Evolutionary conservation across 1,140 invertebrate species (phyloP).

Genomic region (Ips typographus): DNA sequence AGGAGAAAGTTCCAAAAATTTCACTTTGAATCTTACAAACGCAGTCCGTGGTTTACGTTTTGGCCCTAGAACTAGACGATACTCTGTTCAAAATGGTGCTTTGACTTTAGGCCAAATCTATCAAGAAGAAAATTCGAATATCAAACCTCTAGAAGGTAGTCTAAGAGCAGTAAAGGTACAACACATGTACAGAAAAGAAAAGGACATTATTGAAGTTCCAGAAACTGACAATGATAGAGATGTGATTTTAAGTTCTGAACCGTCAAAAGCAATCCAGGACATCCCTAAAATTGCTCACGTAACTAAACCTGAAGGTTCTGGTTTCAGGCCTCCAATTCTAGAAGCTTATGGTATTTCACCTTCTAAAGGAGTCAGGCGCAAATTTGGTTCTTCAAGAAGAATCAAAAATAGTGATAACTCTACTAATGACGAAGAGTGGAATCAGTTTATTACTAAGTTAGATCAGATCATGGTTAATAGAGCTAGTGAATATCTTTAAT

Average conservation of each 20-base stretch:
- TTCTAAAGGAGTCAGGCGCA: slow-evolving; percentile 7
- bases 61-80: background rate
- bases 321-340: slow-evolving; percentile 9
- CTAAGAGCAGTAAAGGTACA: too few species aligned
- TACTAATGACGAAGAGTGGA: slow-evolving; percentile 39
- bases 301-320: background rate
- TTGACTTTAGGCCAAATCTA: slow-evolving; percentile 23
- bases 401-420: background rate
- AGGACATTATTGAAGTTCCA: too few species aligned
- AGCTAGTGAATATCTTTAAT: slow-evolving; percentile 34
- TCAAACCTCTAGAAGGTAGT: background rate
- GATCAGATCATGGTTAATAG: slow-evolving; percentile 41
- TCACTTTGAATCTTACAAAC: too few species aligned
- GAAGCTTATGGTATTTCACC: slow-evolving; percentile 24
- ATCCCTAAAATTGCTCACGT: too few species aligned
- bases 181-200: too few species aligned
- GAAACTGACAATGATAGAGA: too few species aligned
- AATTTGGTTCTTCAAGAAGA: slow-evolving; percentile 23
- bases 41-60: background rate
- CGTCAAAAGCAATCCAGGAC: too few species aligned
- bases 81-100: background rate
- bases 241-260: too few species aligned
- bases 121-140: slow-evolving; percentile 16
- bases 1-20: background rate
- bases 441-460: slow-evolving; percentile 41